Evolutionary conservation across 1,140 invertebrate genomes (phyloP), one percentile per base, ranked within the genome.

Genomic region (Leptestheria dahalacensis): DNA sequence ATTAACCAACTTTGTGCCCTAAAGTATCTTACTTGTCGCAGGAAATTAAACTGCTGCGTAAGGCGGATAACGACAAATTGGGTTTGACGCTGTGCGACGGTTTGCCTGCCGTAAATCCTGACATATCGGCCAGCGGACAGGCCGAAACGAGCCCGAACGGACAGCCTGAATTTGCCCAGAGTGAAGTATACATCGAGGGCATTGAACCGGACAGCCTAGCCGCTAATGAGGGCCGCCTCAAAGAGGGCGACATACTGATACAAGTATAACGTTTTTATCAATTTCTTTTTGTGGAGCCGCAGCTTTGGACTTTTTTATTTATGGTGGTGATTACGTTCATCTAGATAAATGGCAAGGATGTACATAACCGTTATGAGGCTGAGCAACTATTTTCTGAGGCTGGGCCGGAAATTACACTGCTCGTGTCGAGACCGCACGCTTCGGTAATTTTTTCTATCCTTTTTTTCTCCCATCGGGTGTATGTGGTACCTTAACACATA

Each of bases 181-280:
- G 72, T 9, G 75, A 85, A 67, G 81, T 85, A 55, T 85, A 83
- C 67, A 82, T 86, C 57, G 79, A 81, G 65, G 81, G 82, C 73
- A 81, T 87, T 67, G 77, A 83, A 62, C 73, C 78, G 9, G 78
- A 80, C 62, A 83, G 84, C 69, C 71, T 85, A 41, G 83, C 84
- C 6, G 79, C 78, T 10, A 72, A 75, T 53, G 81, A 85, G 69
- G 83, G 83, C 11, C 73, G 81, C 49, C 74, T 87, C 4, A 69
- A 78, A 53, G 79, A 83, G 65, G 84, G 84, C 29, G 85, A 87
- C 73, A 84, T 86, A 72, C 83, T 86, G 63, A 69, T 86, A 59
- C 80, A 78, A 67, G 76, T 79, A 66, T 68, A n/a, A n/a, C n/a
- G n/a, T n/a, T n/a, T n/a, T n/a, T n/a, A n/a, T n/a, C n/a, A n/a